Base-by-base conservation (phyloP, 2,113 vertebrate genomes). In the Amblyopsis rosae region DNA sequence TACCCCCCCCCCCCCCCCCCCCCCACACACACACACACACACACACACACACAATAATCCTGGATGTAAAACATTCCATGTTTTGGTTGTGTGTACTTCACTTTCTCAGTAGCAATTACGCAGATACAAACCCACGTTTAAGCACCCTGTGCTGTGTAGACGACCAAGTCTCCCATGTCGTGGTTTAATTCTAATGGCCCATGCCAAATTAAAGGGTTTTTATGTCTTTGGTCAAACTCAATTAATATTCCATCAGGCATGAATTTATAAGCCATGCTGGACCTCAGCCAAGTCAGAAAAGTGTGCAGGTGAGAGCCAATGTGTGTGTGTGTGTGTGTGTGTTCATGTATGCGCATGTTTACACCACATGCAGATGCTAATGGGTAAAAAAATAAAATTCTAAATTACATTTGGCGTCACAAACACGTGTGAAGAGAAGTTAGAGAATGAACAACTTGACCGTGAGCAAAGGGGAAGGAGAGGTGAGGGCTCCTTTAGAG, bases 231-330 rank as follows among this genome's bases (percentile, higher is more conserved):
- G 77, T 90, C 84, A 91, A 86, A 88, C 80, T 87, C 88, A 89
- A 89, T 90, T 89, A 89, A 88, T 89, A 87, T 84, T 86, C 86
- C 81, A 88, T 84, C 88, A 85, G 81, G 74, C 81, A 78, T 81
- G 69, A 87, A 88, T 87, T 88, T 76, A 82, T 85, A 78, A 72
- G 75, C 80, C 77, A 82, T 62, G 53, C 73, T 83, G 87, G 81
- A 82, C 79, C 67, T 60, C 7, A 26, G 61, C 74, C 76, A 82
- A 66, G 79, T 79, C 62, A 2, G 9, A 69, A 53, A 16, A 41
- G 59, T 46, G n/a, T 62, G 15, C 17, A 16, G 46, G 35, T 62
- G 41, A 15, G 33, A 16, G 59, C 16, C 51, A 13, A 16, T 47
- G 60, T n/a, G 45, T 67, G 46, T 58, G 45, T n/a, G 62, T 75